These are phyloP conservation scores for Lagopus muta DNA, from an alignment of 2,113 vertebrate species.

Conservation along the genomic window DNA sequence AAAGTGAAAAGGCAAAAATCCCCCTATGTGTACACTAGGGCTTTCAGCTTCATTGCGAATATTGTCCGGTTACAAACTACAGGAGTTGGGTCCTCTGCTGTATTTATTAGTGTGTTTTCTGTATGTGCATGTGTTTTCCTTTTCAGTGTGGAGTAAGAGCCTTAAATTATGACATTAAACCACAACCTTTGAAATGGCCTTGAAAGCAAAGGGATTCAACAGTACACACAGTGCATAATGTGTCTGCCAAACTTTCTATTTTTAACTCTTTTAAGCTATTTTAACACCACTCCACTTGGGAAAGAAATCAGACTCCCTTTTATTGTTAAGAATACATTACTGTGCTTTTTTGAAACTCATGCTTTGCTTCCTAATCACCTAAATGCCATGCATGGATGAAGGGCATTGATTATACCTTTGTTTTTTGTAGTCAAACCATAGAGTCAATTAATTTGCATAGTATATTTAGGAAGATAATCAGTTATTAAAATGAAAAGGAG, in stretches of 20 bases:
- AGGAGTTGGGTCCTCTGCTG: background rate
- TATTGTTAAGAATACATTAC: background rate
- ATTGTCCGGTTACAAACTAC: background rate
- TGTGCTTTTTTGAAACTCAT: slow-evolving; percentile 15
- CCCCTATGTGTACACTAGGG: background rate
- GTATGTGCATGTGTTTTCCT: background rate
- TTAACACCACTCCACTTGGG: slow-evolving; percentile 39
- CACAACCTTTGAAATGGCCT: background rate
- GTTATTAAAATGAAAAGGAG: slow-evolving; percentile 34
- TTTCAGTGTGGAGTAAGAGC: background rate
- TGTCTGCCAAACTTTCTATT: slow-evolving; percentile 48
- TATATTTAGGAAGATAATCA: slow-evolving; percentile 42
- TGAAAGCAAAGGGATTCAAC: background rate
- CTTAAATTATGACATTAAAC: background rate
- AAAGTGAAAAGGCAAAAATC: background rate
- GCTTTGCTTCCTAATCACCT: slow-evolving; percentile 53
- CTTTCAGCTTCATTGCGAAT: background rate
- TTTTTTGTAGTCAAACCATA: background rate
- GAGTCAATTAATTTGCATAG: slow-evolving; percentile 53
- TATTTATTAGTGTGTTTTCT: background rate
- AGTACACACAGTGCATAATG: background rate
- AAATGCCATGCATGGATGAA: slow-evolving; percentile 65
- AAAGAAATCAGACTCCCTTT: slow-evolving; percentile 39
- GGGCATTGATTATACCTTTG: slow-evolving; percentile 23
- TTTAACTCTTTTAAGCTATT: slow-evolving; percentile 20